Percentiles rank a stretch among this genome's conserved stretches.
phyloP scores from a whole-genome alignment of 2,888 invertebrate genomes.

The Blastobasis lacticolella region DNA sequence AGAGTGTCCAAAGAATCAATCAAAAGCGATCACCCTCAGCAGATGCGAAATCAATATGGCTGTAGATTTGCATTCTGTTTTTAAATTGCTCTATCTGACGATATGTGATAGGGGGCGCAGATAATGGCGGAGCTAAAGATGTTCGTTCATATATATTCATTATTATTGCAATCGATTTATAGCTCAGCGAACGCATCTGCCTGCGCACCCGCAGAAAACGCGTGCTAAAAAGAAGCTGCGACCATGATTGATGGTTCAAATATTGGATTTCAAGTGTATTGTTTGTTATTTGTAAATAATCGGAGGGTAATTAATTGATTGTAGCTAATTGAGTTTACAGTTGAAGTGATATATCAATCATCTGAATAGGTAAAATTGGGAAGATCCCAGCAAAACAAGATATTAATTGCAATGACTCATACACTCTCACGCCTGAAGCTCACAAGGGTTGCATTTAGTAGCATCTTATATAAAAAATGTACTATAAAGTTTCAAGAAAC shows the following conservation, averaged over 20 bases:
- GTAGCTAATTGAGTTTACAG: not conserved
- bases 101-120: conserved; percentile 11
- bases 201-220: conserved; percentile 29
- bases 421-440: too few relatives aligned
- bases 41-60: conserved; percentile 28
- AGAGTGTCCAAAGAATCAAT: not conserved
- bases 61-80: conserved; percentile 25
- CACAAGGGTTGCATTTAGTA: too few relatives aligned
- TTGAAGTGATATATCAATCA: too few relatives aligned
- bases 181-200: conserved; percentile 13
- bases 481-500: too few relatives aligned
- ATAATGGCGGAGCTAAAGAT: conserved; percentile 10
- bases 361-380: too few relatives aligned
- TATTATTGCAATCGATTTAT: conserved; percentile 5
- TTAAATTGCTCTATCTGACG: conserved; percentile 13
- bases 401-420: too few relatives aligned
- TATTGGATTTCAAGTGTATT: conserved; percentile 28
- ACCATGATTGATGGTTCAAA: conserved; percentile 33
- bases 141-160: conserved; percentile 6
- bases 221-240: conserved; percentile 53
- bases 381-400: too few relatives aligned
- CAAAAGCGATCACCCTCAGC: conserved; percentile 7
- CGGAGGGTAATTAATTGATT: not conserved
- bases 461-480: too few relatives aligned
- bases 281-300: not conserved